Conservation (phyloP, 2,113 vertebrate genomes). For the Asarcornis scutulata region DNA sequence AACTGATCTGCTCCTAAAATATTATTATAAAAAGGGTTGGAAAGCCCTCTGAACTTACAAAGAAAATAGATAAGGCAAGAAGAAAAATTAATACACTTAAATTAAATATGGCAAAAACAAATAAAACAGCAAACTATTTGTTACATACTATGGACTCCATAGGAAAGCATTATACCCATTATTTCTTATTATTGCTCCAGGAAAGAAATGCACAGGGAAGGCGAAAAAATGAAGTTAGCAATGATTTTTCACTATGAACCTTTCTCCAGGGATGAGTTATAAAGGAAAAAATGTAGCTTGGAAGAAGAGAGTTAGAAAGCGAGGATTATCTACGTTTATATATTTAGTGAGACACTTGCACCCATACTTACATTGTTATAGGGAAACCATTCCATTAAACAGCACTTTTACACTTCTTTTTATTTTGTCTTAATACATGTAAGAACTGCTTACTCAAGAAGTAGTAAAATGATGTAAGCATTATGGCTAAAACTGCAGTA, state of each 20-base stretch:
- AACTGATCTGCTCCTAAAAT: not conserved
- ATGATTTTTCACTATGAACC: slow-evolving; percentile 67
- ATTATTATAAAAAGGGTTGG: not conserved
- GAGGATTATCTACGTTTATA: slow-evolving; percentile 19
- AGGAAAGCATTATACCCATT: slow-evolving; percentile 31
- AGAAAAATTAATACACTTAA: slow-evolving; percentile 54
- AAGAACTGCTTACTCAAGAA: not conserved
- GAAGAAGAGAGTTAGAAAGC: slow-evolving; percentile 1
- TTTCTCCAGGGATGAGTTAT: slow-evolving; percentile 61
- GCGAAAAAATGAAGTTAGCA: slow-evolving; percentile 63
- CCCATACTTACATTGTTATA: not conserved
- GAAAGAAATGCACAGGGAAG: slow-evolving; percentile 58
- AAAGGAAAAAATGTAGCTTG: slow-evolving; percentile 38
- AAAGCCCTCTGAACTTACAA: not conserved
- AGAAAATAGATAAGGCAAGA: slow-evolving; percentile 18
- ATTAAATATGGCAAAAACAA: slow-evolving; percentile 63
- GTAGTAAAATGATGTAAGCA: not conserved
- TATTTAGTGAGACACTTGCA: not conserved
- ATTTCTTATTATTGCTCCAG: slow-evolving; percentile 66
- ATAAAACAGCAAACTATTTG: slow-evolving; percentile 44
- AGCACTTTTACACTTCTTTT: not conserved
- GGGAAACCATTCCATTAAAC: not conserved
- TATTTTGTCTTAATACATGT: not conserved
- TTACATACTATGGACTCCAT: not conserved
- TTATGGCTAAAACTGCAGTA: not conserved